These are phyloP conservation scores for Pseudoips prasinana DNA, from an alignment of 2,888 invertebrate genomes.

Conservation along the genomic window DNA sequence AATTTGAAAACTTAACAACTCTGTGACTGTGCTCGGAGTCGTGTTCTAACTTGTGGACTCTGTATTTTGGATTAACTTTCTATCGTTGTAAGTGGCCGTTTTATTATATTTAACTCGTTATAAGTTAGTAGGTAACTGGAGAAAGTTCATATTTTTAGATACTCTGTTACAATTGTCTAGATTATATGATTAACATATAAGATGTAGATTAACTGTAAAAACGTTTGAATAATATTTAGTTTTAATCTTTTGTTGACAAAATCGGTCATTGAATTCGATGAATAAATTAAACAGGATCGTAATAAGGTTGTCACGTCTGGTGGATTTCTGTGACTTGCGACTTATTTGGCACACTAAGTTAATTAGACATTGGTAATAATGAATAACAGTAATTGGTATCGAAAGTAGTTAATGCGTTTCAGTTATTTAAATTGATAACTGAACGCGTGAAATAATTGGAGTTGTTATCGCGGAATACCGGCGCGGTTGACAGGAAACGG, in stretches of 20 bases:
- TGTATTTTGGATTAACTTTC: conserved; percentile 78
- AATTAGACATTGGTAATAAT: conserved; percentile 26
- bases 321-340: conserved; percentile 8
- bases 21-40: conserved; percentile 64
- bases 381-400: conserved; percentile 27
- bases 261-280: conserved; percentile 27
- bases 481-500: conserved; percentile 41
- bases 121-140: conserved; percentile 47
- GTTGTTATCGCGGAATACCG: conserved; percentile 33
- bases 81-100: conserved; percentile 76
- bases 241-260: no score
- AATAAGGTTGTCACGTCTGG: conserved; percentile 9
- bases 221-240: conserved; percentile 14
- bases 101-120: conserved; percentile 62
- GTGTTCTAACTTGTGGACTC: conserved; percentile 66
- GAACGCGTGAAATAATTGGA: conserved; percentile 25
- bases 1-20: conserved; percentile 46
- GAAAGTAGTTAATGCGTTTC: conserved; percentile 27
- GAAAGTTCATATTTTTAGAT: conserved; percentile 52
- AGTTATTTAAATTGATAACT: conserved; percentile 17
- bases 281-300: conserved; percentile 25
- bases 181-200: conserved; percentile 26
- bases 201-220: conserved; percentile 27
- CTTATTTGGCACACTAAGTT: conserved; percentile 15
- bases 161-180: conserved; percentile 33